Evolutionary conservation across 2,888 invertebrate genomes (phyloP).

Genomic region (Trachelus stipa): DNA sequence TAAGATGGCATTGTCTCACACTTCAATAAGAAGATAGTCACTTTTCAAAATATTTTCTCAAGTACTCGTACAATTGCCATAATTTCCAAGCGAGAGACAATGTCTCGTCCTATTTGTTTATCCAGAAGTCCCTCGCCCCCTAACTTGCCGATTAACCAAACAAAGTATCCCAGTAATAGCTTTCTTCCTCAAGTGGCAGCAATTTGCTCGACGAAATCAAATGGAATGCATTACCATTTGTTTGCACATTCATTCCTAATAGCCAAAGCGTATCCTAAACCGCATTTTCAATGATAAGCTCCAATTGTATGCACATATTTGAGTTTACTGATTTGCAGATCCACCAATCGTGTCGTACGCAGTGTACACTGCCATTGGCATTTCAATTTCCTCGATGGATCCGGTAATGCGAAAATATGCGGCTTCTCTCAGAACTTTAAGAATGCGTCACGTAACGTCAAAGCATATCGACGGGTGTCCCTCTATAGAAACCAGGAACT

Average conservation of each 20-base stretch:
- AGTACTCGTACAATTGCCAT: not conserved
- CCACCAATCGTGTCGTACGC: not conserved
- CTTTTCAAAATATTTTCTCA: not conserved
- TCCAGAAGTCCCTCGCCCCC: not conserved
- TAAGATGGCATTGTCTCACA: not conserved
- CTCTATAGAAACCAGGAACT: not conserved
- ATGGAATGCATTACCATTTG: slow-evolving; percentile 23
- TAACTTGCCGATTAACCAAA: not conserved
- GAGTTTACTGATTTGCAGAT: not conserved
- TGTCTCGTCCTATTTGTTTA: not conserved
- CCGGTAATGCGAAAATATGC: not conserved
- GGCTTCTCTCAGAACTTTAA: not conserved
- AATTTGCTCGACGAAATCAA: slow-evolving; percentile 27
- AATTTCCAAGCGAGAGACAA: not conserved
- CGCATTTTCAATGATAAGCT: not conserved
- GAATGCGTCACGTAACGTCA: not conserved
- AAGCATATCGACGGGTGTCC: not conserved
- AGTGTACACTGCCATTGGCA: not conserved
- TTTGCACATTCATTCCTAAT: not conserved
- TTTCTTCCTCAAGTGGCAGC: not conserved
- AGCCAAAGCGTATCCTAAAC: not conserved
- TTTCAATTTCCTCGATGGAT: not conserved
- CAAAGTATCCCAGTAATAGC: not conserved
- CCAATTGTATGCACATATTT: not conserved
- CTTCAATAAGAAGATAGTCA: not conserved